Evolutionary conservation across 1,140 invertebrate species (phyloP), one percentile per base, ranked within the genome.

Genomic region (Zaprionus capensis): DNA sequence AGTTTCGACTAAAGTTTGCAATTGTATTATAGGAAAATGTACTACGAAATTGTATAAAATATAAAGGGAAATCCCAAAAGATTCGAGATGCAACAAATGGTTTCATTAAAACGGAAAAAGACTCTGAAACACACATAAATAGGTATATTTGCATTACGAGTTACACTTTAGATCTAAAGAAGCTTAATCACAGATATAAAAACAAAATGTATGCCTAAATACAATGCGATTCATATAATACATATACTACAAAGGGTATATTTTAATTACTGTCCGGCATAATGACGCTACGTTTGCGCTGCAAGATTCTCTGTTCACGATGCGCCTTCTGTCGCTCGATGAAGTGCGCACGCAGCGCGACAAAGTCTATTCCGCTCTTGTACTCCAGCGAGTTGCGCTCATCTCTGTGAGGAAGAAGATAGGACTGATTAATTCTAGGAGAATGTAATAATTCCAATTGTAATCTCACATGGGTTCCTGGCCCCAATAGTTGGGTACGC

Each of bases 401-500:
- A 68, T 92, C 79, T 5, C 91, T 92, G 12, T 49, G 68, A 44
- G 22, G 61, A 49, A 22, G 5, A 49, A 4, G 9, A 34, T 34
- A 63, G 4, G 49, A 17, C 4, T 14, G 7, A 6, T 57, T 36
- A 44, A 17, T 44, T 17, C 6, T 11, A 20, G 5, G 14, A 9
- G 11, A 44, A 4, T 5, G 4, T 5, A 24, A 0, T 5, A 61
- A 31, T 36, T 14, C 20, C 1, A 7, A 3, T 20, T 34, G 3
- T 20, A 53, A 4, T 41, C 87, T 88, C 81, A 93, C 92, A 79
- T 61, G 28, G 78, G 73, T 6, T 69, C 38, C 26, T 85, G 80
- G 15, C 78, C 86, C 91, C 91, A 93, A 74, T 92, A 93, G 83
- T 94, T 94, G 62, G 98, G 98, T 82, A 99, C 96, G 92, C 98